Evolutionary conservation across 37 sponge, comb jelly and placozoan species (phyloP).

Genomic region (Bolinopsis microptera): DNA sequence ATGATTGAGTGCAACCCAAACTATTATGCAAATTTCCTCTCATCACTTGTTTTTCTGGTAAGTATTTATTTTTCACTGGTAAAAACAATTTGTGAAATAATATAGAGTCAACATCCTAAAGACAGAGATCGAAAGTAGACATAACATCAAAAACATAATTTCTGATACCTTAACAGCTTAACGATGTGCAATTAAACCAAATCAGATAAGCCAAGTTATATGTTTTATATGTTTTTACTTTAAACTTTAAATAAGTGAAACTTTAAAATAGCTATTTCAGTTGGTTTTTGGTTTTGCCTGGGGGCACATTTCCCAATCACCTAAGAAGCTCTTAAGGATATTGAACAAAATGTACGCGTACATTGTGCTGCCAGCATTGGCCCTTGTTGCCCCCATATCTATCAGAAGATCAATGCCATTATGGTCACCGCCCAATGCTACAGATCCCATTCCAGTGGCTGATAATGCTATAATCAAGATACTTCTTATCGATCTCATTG

Average conservation of each 20-base stretch:
- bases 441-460: too few relatives aligned
- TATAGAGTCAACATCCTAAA: too few relatives aligned
- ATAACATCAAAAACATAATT: too few relatives aligned
- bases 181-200: too few relatives aligned
- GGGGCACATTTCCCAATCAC: background rate
- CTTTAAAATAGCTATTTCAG: background rate
- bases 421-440: background rate
- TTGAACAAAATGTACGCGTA: conserved; percentile 22
- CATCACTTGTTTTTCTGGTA: background rate
- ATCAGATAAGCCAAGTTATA: too few relatives aligned
- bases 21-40: background rate
- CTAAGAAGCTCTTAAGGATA: background rate
- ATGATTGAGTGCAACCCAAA: background rate
- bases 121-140: too few relatives aligned
- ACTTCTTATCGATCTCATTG: background rate
- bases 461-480: background rate
- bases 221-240: too few relatives aligned
- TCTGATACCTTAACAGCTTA: too few relatives aligned
- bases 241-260: too few relatives aligned
- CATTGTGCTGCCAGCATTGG: background rate
- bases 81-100: too few relatives aligned
- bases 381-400: background rate
- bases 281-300: conserved; percentile 5
- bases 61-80: background rate
- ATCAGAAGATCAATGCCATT: background rate